Evolutionary conservation across 1,140 invertebrate species (phyloP), one percentile per base, ranked within the genome.

Genomic region (Pristionchus pacificus): DNA sequence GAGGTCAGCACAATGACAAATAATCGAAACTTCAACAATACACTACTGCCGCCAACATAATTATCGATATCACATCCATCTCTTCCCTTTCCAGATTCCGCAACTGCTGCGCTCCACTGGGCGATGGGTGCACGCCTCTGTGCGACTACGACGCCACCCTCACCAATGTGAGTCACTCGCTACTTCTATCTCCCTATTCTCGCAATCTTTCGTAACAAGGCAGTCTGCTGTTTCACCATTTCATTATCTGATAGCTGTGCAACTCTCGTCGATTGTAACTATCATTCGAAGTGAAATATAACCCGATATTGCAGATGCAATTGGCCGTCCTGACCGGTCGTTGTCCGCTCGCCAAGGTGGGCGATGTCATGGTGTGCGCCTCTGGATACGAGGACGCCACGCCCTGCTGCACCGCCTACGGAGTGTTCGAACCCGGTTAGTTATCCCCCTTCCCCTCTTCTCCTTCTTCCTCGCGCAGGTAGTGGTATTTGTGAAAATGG

Each of bases 351-450:
- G 71, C 61, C 62, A 83, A 83, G 67, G 81, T 83, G 1, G 81
- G 74, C 15, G 82, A 82, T 38, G 80, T 83, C 75, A 83, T 83
- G 81, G 65, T 83, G 64, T 83, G 80, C 60, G 82, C 80, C 28
- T 79, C 74, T 6, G 81, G 82, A 28, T 83, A 83, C 60, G 76
- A 82, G 70, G 81, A 83, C 49, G 81, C 81, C 19, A 81, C 82
- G 3, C 60, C 77, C n/a, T 83, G 81, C 60, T 83, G 81, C 68
- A 64, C 78, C 68, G 81, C 80, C 10, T 80, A 83, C 60, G 72
- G 72, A 57, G 81, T 83, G 1, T 83, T 83, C 58, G 81, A 83
- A 49, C 70, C 80, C 19, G 81, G 25, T 27, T 15, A 61, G 60
- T 27, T 24, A 27, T 61, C 60, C 6, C 38, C 38, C 38, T 10